Conservation (phyloP, 2,888 invertebrate genomes). For the Campoletis raptor region DNA sequence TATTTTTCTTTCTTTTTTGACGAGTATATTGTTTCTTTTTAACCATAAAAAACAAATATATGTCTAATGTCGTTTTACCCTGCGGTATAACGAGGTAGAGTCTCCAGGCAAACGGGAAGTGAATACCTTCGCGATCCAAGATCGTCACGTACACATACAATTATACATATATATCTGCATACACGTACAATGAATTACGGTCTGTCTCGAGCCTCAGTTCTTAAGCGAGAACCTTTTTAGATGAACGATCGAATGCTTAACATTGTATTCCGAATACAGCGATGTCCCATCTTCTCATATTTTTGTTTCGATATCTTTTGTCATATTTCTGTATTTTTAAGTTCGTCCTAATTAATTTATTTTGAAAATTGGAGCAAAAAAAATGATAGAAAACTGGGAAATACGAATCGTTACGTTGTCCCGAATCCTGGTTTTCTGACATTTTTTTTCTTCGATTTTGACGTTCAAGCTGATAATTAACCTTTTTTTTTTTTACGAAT, state of each 20-base stretch:
- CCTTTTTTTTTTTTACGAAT: too few species aligned
- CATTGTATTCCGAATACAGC: constrained; percentile 42
- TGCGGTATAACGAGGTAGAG: constrained; percentile 61
- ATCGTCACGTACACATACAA: constrained; percentile 38
- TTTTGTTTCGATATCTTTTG: not conserved
- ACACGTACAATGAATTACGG: constrained; percentile 22
- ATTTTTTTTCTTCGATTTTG: too few species aligned
- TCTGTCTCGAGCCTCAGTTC: constrained; percentile 40
- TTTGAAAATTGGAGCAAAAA: not conserved
- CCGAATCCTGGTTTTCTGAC: not conserved
- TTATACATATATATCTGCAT: constrained; percentile 11
- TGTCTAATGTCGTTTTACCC: not conserved
- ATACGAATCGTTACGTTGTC: not conserved
- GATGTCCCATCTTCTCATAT: constrained; percentile 1
- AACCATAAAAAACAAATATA: not conserved
- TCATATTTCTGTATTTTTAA: not conserved
- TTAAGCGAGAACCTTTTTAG: constrained; percentile 16
- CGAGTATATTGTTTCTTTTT: not conserved
- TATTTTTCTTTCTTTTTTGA: not conserved
- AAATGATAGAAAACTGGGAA: not conserved
- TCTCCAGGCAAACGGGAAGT: constrained; percentile 24
- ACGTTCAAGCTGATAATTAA: too few species aligned
- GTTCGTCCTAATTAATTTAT: not conserved
- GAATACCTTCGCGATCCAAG: constrained; percentile 28
- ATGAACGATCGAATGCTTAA: constrained; percentile 26